Base-by-base conservation (phyloP, 2,113 vertebrate species). In the Ameiurus melas region DNA sequence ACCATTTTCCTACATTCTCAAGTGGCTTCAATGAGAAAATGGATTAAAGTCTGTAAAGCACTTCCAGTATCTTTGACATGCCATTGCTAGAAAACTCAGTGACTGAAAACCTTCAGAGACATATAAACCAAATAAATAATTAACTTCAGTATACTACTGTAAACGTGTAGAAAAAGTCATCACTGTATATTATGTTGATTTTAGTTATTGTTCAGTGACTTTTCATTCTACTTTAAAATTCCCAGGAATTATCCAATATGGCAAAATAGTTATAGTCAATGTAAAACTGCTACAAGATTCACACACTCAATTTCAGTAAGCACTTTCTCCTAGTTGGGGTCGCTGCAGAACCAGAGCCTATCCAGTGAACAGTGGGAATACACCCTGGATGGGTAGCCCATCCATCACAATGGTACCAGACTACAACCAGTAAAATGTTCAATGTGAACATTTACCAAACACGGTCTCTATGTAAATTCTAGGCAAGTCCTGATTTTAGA, bases 71-170 rank as follows among this genome's bases (percentile, higher is more conserved):
- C 43, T 47, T 51, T 51, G 75, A n/a, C 25, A 27, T 78, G 22
- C 13, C 12, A 47, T 3, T 51, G 22, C 73, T n/a, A 51, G 2
- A 51, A 53, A 78, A 16, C 43, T 78, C 25, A 51, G 75, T 53
- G 75, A 51, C 43, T n/a, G 25, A 78, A 77, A n/a, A 53, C 43
- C 47, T 78, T 78, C 47, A 51, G n/a, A 78, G 43, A 77, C 22
- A 55, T 53, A 43, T 5, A 66, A 33, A 53, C 3, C 75, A 53
- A 62, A 66, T 66, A 5, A 19, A 36, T 51, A 47, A 77, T 62
- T 57, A 62, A 2, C 10, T 43, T 64, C 58, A 3, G 13, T 55
- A 86, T 86, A 53, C 85, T 86, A 86, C 85, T 86, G 75, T 86
- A 66, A 64, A 47, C 30, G 43, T 86, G 43, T 78, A 53, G 25